A percentile compares a stretch with the other conserved stretches of the same genome.
phyloP scores from a whole-genome alignment of 2,113 vertebrate genomes.

The Aldabrachelys gigantea region DNA sequence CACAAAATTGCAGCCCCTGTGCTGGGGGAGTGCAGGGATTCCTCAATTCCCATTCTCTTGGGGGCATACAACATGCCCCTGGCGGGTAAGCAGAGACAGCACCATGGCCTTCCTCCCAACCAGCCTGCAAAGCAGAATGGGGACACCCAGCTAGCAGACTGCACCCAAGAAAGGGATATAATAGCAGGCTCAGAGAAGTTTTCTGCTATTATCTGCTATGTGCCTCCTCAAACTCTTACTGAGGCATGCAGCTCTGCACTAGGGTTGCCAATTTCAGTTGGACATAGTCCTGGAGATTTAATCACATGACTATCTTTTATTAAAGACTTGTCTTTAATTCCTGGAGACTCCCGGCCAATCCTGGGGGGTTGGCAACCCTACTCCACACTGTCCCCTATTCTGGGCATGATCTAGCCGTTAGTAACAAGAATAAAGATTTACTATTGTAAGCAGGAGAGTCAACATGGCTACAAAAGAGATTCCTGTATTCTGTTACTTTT shows the following conservation, averaged over 20 bases:
- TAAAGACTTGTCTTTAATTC: too few species aligned
- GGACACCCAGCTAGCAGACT: neutral
- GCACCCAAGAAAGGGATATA: neutral
- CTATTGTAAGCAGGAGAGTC: neutral
- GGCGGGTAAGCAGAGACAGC: too few species aligned
- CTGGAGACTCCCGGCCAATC: too few species aligned
- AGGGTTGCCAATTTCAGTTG: too few species aligned
- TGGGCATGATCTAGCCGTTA: neutral
- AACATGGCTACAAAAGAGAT: neutral
- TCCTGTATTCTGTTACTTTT: neutral
- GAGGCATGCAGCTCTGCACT: neutral
- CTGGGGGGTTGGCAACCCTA: too few species aligned
- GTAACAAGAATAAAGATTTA: neutral
- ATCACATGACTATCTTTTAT: too few species aligned
- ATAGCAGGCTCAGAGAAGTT: neutral
- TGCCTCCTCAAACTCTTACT: neutral
- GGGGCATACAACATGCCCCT: too few species aligned
- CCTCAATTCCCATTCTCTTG: neutral
- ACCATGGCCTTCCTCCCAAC: too few species aligned
- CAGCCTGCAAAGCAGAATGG: neutral
- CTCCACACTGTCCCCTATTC: neutral
- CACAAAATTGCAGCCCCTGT: neutral
- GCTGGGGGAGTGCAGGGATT: neutral
- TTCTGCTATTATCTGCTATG: neutral
- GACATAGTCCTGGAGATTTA: too few species aligned